Conservation (phyloP, 2,113 vertebrate species). For the Donacobius atricapilla region DNA sequence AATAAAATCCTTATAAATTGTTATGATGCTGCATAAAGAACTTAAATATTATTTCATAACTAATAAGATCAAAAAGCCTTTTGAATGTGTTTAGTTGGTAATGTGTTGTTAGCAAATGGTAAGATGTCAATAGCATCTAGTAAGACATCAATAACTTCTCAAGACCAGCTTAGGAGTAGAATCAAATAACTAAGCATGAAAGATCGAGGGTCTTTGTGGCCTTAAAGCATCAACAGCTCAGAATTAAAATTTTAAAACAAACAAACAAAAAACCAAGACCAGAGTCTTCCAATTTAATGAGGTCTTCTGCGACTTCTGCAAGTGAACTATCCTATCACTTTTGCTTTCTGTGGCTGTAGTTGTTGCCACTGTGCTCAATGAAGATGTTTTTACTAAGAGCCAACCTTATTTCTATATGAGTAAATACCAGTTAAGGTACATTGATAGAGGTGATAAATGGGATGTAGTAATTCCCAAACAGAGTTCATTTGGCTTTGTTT, state of each 20-base stretch:
- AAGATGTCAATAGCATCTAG: background rate
- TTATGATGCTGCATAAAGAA: background rate
- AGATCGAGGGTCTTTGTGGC: fast-evolving
- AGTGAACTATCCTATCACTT: background rate
- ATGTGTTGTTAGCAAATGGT: background rate
- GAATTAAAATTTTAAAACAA: background rate
- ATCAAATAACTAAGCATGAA: background rate
- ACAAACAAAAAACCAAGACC: background rate
- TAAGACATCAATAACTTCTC: background rate
- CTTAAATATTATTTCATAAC: background rate
- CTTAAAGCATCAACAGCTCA: background rate
- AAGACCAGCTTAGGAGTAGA: background rate
- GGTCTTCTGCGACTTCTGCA: background rate
- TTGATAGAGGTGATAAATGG: background rate
- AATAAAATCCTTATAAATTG: background rate
- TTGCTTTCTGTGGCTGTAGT: background rate
- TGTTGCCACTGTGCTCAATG: background rate
- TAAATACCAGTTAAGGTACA: background rate
- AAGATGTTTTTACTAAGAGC: background rate
- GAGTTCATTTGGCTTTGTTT: background rate
- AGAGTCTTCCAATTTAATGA: background rate
- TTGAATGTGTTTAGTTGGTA: background rate
- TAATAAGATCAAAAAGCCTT: background rate
- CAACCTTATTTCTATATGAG: background rate
- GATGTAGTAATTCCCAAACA: background rate